These are phyloP conservation scores for Cyrtodaria siliqua DNA, from an alignment of 2,888 invertebrate species.

Conservation along the genomic window DNA sequence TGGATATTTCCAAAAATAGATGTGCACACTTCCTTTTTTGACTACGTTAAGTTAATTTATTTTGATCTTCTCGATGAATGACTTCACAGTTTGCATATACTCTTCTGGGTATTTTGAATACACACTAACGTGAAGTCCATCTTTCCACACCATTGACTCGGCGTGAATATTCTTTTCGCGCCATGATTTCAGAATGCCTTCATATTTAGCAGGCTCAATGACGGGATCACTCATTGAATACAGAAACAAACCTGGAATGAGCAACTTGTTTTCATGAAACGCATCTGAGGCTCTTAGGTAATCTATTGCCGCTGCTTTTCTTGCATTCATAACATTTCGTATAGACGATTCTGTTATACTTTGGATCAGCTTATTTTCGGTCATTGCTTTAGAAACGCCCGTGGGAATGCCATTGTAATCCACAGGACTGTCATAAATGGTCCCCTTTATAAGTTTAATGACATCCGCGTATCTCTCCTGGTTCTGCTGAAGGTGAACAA, in stretches of 20 bases:
- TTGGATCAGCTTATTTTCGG: slow-evolving; percentile 86
- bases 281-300: slow-evolving; percentile 92
- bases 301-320: slow-evolving; percentile 93
- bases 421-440: slow-evolving; percentile 95
- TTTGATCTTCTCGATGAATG: too few species aligned
- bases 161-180: slow-evolving; percentile 91
- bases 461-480: slow-evolving; percentile 87
- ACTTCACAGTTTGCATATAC: slow-evolving; percentile 86
- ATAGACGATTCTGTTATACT: slow-evolving; percentile 86
- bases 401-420: slow-evolving; percentile 87
- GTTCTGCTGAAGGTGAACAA: slow-evolving; percentile 87
- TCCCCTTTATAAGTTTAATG: slow-evolving; percentile 89
- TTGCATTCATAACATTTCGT: slow-evolving; percentile 90
- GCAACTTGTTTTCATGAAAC: slow-evolving; percentile 92
- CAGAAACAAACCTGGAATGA: slow-evolving; percentile 92
- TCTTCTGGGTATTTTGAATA: slow-evolving; percentile 89
- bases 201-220: slow-evolving; percentile 91
- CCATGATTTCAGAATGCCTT: slow-evolving; percentile 87
- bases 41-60: too few species aligned
- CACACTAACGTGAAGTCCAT: slow-evolving; percentile 92
- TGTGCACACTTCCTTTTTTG: too few species aligned
- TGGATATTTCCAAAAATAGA: too few species aligned
- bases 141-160: slow-evolving; percentile 91
- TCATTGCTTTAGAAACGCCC: slow-evolving; percentile 87
- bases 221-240: slow-evolving; percentile 91